These are phyloP conservation scores for Elephantulus edwardii DNA, from an alignment of 2,113 vertebrate genomes.

Conservation along the genomic window DNA sequence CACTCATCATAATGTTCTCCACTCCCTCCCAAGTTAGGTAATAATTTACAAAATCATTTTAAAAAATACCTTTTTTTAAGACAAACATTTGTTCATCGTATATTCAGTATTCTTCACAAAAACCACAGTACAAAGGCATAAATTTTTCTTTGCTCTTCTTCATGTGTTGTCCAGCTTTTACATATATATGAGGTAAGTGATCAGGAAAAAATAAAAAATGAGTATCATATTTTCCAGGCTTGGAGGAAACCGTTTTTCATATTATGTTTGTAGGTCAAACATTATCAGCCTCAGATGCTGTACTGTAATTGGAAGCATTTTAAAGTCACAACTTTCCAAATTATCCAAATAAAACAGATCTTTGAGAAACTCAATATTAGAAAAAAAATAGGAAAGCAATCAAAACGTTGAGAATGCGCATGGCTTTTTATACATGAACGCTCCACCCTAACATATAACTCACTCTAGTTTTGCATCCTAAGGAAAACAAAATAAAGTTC, in stretches of 20 bases:
- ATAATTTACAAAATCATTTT: too few species aligned
- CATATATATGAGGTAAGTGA: too few species aligned
- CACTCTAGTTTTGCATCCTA: conserved; percentile 60
- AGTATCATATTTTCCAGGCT: background rate
- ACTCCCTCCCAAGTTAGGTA: too few species aligned
- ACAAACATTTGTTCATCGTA: too few species aligned
- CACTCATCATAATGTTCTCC: too few species aligned
- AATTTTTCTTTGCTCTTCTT: too few species aligned
- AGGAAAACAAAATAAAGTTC: conserved; percentile 67
- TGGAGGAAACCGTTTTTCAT: background rate
- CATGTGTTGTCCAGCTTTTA: too few species aligned
- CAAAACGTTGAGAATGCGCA: conserved; percentile 58
- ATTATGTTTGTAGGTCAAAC: conserved; percentile 9
- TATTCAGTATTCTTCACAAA: too few species aligned
- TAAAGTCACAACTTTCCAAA: conserved; percentile 47
- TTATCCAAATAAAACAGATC: background rate
- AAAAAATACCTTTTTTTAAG: too few species aligned
- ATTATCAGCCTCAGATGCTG: conserved; percentile 37
- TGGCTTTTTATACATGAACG: conserved; percentile 35
- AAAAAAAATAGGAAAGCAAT: conserved; percentile 57
- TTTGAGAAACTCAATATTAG: conserved; percentile 49
- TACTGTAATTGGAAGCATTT: conserved; percentile 17
- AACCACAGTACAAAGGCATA: too few species aligned
- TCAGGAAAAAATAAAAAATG: background rate
- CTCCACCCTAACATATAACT: conserved; percentile 36